phyloP scores from a whole-genome alignment of 2,888 invertebrate species.

The Limnephilus marmoratus region DNA sequence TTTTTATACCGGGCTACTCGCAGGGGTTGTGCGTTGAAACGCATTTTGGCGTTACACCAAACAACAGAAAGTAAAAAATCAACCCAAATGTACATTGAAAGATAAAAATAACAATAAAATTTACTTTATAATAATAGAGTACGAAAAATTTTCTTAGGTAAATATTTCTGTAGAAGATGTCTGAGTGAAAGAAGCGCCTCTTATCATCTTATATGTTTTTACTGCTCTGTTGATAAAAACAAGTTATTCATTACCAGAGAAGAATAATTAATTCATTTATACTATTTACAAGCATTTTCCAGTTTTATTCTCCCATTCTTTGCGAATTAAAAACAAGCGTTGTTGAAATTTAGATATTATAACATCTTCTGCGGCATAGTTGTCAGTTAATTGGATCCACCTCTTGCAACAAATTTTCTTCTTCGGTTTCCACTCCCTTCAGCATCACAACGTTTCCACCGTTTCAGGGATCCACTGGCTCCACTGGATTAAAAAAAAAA shows the following conservation, averaged over 20 bases:
- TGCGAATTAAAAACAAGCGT: background rate
- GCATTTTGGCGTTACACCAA: background rate
- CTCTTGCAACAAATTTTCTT: background rate
- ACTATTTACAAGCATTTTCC: background rate
- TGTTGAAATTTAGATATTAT: background rate
- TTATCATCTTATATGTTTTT: background rate
- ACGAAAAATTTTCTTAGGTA: too few species aligned
- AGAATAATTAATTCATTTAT: background rate
- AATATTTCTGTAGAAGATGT: background rate
- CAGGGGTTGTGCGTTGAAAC: background rate
- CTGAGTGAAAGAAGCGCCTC: background rate
- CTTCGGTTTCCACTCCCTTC: background rate
- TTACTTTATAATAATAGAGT: background rate
- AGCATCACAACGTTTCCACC: background rate
- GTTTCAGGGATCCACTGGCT: background rate
- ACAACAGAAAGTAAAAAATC: too few species aligned
- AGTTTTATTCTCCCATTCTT: background rate
- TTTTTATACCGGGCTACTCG: background rate
- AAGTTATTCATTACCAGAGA: background rate
- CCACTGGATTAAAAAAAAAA: background rate
- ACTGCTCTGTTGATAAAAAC: background rate
- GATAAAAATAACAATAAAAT: background rate
- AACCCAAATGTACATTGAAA: background rate
- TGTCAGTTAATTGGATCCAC: background rate
- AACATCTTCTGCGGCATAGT: background rate